phyloP scores from a whole-genome alignment of 2,888 invertebrate genomes.

The Dimorphilus gyrociliatus region DNA sequence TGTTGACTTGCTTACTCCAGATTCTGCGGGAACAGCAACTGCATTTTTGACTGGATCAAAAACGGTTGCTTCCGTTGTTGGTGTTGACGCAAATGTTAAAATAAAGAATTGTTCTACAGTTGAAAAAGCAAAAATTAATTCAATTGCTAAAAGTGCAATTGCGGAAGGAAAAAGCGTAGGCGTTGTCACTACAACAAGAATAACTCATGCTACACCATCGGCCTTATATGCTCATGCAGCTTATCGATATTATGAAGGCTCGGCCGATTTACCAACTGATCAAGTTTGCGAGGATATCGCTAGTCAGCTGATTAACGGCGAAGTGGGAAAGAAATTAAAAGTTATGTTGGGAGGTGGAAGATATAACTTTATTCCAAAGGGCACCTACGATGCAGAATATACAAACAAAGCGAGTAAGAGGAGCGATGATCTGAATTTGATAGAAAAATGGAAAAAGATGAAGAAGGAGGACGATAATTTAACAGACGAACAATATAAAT shows the following conservation, averaged over 20 bases:
- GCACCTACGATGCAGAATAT: constrained; percentile 5
- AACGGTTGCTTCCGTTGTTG: constrained; percentile 9
- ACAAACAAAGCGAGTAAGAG: too few relatives aligned
- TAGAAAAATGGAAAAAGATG: constrained; percentile 6
- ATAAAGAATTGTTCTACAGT: constrained; percentile 7
- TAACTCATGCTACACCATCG: constrained; percentile 36
- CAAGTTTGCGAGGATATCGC: constrained; percentile 21
- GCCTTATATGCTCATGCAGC: constrained; percentile 26
- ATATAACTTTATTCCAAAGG: constrained; percentile 12
- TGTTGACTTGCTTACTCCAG: constrained; percentile 10
- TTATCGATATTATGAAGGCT: constrained; percentile 25
- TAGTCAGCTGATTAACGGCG: constrained; percentile 16
- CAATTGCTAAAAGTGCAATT: constrained; percentile 3
- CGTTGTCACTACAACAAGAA: constrained; percentile 28
- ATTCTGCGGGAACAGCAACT: constrained; percentile 13
- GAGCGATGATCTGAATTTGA: constrained; percentile 6
- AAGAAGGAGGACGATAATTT: too few relatives aligned
- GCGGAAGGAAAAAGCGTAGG: constrained; percentile 28
- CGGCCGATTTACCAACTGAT: constrained; percentile 7
- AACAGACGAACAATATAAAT: too few relatives aligned
- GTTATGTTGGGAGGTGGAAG: constrained; percentile 24
- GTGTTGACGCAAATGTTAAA: constrained; percentile 8
- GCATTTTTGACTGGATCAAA: constrained; percentile 12
- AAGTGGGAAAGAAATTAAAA: constrained; percentile 9
- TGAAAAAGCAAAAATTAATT: constrained; percentile 5